Conservation (phyloP, 2,888 invertebrate species). For the Cantharis rufa region DNA sequence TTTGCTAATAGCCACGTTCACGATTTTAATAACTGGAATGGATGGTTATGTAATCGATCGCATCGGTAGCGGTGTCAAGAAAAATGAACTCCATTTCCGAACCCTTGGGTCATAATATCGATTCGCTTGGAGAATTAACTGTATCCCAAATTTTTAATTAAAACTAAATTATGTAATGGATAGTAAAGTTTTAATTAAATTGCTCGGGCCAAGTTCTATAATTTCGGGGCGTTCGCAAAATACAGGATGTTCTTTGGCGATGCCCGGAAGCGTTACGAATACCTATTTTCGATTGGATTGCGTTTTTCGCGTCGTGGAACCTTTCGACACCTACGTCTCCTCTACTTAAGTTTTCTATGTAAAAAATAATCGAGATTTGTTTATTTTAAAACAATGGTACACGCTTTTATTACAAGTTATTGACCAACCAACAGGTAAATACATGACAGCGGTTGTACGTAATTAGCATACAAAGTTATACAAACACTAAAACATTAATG, state of each 20-base stretch:
- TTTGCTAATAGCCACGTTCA: slow-evolving; percentile 3
- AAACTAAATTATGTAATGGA: slow-evolving; percentile 3
- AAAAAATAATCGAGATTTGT: slow-evolving; percentile 49
- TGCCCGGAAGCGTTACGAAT: neutral
- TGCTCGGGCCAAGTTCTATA: neutral
- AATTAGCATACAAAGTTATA: slow-evolving; percentile 55
- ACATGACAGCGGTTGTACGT: slow-evolving; percentile 55
- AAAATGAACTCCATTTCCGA: slow-evolving; percentile 14
- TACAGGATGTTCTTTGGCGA: neutral
- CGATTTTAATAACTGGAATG: slow-evolving; percentile 23
- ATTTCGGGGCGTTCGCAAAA: neutral
- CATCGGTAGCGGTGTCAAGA: slow-evolving; percentile 10
- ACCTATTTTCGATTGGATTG: neutral
- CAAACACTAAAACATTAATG: slow-evolving; percentile 35
- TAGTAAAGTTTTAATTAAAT: slow-evolving; percentile 1
- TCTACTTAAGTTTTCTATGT: slow-evolving; percentile 1
- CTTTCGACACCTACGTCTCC: slow-evolving; percentile 51
- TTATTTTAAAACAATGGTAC: slow-evolving; percentile 57
- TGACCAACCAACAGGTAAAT: slow-evolving; percentile 54
- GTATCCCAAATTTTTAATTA: slow-evolving; percentile 17
- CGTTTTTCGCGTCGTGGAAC: neutral
- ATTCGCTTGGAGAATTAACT: slow-evolving; percentile 20
- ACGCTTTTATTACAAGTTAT: slow-evolving; percentile 54
- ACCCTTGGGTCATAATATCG: slow-evolving; percentile 14
- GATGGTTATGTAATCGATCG: slow-evolving; percentile 23